Base-by-base conservation (phyloP, 2,888 invertebrate genomes). In the Stegophylla sp. region DNA sequence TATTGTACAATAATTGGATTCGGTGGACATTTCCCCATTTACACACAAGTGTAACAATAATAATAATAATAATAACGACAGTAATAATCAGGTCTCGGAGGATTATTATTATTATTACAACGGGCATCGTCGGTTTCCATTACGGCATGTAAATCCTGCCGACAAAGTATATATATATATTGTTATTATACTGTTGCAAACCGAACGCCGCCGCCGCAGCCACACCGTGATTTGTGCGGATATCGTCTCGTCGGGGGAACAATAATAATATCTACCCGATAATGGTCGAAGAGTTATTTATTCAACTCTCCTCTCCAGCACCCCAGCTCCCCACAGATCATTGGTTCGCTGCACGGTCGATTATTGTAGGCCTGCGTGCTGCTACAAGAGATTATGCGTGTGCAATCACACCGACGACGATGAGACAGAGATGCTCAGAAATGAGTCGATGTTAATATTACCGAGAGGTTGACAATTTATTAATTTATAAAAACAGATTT, bases 21-120 rank as follows among this genome's bases (percentile, higher is more conserved):
- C 41, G 71, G 61, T n/a, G 61, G 69, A 71, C 79, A 71, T 79
- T 79, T 79, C 79, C n/a, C n/a, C 79, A 79, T 79, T 79, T 79
- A 79, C n/a, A n/a, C n/a, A n/a, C 48, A 79, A 59, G 43, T 63
- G 79, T 79, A 59, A 77, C 77, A 48, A 69, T 45, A 67, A 67
- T 45, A 43, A 64, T 41, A 23, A 64, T 41, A 66, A 76, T 76
- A 76, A 76, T 76, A 64, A 76, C 26, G 66, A 66, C 28, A 69
- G 63, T 74, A 63, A 79, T 71, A 79, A 79, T 79, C 79, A 23
- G 79, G 79, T 79, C 79, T 71, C 79, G 13, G 71, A 79, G 79
- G 79, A 79, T 79, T 79, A 79, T 75, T 75, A 61, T 59, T 48
- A 79, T 79, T 79, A 79, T 75, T 75, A 61, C 45, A 34, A 34